Evolutionary conservation across 2,797 vertebrate species (phyloP), one percentile per base, ranked within the genome.

Genomic region (Thunnus albacares): DNA sequence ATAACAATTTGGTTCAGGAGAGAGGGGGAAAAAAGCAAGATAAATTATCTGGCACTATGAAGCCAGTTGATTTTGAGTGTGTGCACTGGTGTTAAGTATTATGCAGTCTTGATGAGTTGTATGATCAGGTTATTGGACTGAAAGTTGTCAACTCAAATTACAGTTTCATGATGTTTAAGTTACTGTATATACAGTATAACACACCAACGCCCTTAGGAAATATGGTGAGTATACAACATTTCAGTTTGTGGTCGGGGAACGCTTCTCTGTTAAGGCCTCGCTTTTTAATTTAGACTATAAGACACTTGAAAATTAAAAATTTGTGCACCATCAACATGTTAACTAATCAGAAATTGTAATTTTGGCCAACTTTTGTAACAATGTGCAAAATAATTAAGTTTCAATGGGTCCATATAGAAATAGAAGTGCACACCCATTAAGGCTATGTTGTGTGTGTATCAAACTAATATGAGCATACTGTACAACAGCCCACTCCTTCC

Each of bases 331-430:
- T 72, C 71, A 49, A 6, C 45, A 57, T 56, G 26, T 77, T 20
- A 49, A 41, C 33, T 49, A 24, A 77, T 73, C 35, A 71, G 10
- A 41, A 74, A 71, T 20, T 60, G 17, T 26, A 53, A 75, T 68
- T 26, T 3, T 22, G 24, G 28, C 7, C 9, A 35, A 35, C 66
- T 49, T 79, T 65, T 26, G 1, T 43, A 57, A 59, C 59, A 45
- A n/a, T 60, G 51, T 3, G 3, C 58, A 13, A 26, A 15, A 35
- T 72, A 63, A 77, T 79, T 55, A 80, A 67, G 64, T 56, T 24
- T 24, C 24, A 2, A 24, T 24, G 24, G 24, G 30, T 75, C 24
- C 67, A 63, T 77, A 64, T 62, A 70, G 64, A 65, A 45, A 12
- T 18, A 60, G 17, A 76, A 70, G 45, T 56, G 26, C 60, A 20